Base-by-base conservation (phyloP, 2,888 invertebrate genomes). In the Apamea monoglypha region DNA sequence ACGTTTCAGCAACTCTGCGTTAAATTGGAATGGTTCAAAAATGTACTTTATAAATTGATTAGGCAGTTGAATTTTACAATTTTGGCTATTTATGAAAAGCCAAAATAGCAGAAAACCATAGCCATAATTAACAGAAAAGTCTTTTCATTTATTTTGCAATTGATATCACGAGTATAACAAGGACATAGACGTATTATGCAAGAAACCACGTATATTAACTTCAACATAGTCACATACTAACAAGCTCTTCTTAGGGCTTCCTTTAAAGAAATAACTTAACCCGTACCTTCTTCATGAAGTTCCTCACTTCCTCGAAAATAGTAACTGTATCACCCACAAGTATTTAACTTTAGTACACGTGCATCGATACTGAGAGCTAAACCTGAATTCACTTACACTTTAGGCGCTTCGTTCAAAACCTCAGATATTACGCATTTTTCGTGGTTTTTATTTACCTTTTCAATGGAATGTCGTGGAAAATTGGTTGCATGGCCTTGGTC, bases 371-470 rank as follows among this genome's bases (percentile, higher is more conserved):
- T 18, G 32, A 32, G 29, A 36, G 40, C 14, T 61, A 50, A 50
- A n/a, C 36, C 40, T 59, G 32, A 66, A 70, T 81, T 32, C 40
- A 66, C 32, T 44, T 50, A 25, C 36, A n/a, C 8, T 83, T 29
- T 25, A 63, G 36, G 7, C 16, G 21, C 32, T 59, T n/a, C n/a
- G n/a, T 5, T 16, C 29, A n/a, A 16, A 61, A 61, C 59, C 47
- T 36, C 12, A 32, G 18, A 84, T 83, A 16, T n/a, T n/a, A n/a
- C n/a, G n/a, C n/a, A n/a, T 84, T 64, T 53, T 36, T 64, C 29
- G 21, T 10, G 25, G 25, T 29, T 81, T 81, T 29, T 83, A 56
- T 63, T 36, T 53, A 16, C 16, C 14, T 64, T 78, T 56, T 47
- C 44, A 56, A 69, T 44, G 8, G 36, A 68, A 69, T 53, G 7